Evolutionary conservation across 1,140 invertebrate species (phyloP), one percentile per base, ranked within the genome.

Genomic region (Papilio glaucus): DNA sequence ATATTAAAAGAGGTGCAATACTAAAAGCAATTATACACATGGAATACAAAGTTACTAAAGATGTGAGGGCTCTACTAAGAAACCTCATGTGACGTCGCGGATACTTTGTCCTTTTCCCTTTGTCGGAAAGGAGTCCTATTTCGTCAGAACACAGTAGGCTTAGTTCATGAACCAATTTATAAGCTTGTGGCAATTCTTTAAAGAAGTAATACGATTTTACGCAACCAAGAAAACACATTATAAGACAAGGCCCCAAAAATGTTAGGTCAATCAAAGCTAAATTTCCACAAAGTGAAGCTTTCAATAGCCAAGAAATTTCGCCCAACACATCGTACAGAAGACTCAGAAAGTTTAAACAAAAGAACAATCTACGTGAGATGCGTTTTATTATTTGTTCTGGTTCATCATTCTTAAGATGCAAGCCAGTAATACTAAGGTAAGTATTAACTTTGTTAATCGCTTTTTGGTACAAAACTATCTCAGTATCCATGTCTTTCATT

Each of bases 241-340:
- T 21, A 24, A 39, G 8, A 9, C 62, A 65, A 21, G 62, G 37
- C 6, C 29, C 62, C 18, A 39, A 21, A 39, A 38, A 37, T 12
- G 62, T 65, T 21, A 65, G 18, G 1, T 65, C 62, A 38, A 38
- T 39, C 15, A 65, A 65, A 18, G 62, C 29, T 65, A 39, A 38
- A 38, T 37, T 37, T 65, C 49, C 49, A 24, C 18, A 57, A 39
- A 38, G 9, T 12, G 33, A 38, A 1, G n/a, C 29, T 37, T 39
- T 38, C 18, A 39, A 6, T 21, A 65, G 12, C 62, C 62, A 65
- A 37, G 62, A 33, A 9, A 65, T 65, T 21, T 65, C 29, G 9
- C 62, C 18, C 7, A 38, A 65, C n/a, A 65, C 29, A 65, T 65
- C 33, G 15, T 39, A 65, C 1, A 65, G 1, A 13, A 39, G 15